Percentiles rank a stretch among this genome's conserved stretches.
phyloP scores from a whole-genome alignment of 2,888 invertebrate genomes.

The Rapana venosa region DNA sequence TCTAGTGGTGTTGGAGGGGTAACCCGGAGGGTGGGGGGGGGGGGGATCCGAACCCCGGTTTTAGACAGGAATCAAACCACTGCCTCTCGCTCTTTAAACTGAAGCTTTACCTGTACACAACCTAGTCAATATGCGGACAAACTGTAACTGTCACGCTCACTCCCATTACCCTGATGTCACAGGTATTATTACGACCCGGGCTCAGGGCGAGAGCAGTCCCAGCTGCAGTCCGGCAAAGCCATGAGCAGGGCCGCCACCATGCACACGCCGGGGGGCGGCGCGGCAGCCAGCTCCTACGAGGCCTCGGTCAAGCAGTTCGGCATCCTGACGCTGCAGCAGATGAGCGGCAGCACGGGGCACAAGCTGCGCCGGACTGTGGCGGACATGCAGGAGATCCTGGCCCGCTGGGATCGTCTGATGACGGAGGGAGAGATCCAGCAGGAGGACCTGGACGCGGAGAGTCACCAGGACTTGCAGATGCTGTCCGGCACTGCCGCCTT shows the following conservation, averaged over 20 bases:
- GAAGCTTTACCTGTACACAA: background rate
- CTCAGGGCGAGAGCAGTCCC: background rate
- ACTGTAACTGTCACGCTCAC: too few species aligned
- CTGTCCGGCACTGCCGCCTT: conserved; percentile 62
- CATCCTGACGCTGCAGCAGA: conserved; percentile 42
- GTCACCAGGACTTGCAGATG: conserved; percentile 66
- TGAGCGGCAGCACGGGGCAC: conserved; percentile 43
- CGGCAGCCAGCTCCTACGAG: background rate
- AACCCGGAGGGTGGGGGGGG: too few species aligned
- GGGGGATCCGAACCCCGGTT: too few species aligned
- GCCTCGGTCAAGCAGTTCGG: conserved; percentile 27
- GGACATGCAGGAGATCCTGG: conserved; percentile 62
- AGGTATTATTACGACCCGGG: conserved; percentile 43
- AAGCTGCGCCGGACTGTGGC: conserved; percentile 44
- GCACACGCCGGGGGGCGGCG: background rate
- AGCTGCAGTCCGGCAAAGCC: conserved; percentile 15
- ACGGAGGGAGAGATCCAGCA: conserved; percentile 56
- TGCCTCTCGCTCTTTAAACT: too few species aligned
- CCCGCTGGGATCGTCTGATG: conserved; percentile 67
- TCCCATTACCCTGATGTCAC: background rate
- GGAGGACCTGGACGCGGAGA: conserved; percentile 70
- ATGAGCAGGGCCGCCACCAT: conserved; percentile 4
- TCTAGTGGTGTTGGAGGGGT: too few species aligned
- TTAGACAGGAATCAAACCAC: too few species aligned
- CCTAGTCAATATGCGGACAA: background rate